A percentile compares a stretch with the other conserved stretches of the same genome.
phyloP scores from a whole-genome alignment of 2,797 vertebrate genomes.

The Lemur catta region DNA sequence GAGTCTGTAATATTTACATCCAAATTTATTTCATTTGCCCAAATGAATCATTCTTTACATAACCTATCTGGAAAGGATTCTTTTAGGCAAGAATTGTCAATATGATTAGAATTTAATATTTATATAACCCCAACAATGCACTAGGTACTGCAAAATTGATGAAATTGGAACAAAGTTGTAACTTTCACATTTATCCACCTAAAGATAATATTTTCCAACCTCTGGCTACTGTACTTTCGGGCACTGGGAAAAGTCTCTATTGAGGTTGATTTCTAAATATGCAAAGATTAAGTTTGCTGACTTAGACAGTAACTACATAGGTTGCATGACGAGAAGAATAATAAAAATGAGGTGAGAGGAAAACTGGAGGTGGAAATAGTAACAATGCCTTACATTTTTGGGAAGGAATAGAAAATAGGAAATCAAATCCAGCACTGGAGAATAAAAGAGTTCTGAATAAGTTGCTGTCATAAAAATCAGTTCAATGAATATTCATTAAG shows the following conservation, averaged over 20 bases:
- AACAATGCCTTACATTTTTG: neutral
- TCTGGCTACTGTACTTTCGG: slow-evolving; percentile 22
- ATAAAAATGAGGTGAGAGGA: neutral
- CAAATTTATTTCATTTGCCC: slow-evolving; percentile 39
- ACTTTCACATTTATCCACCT: slow-evolving; percentile 34
- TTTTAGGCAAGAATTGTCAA: slow-evolving; percentile 54
- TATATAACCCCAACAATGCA: slow-evolving; percentile 48
- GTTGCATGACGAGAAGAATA: neutral
- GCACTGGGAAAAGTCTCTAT: neutral
- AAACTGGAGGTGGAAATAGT: neutral
- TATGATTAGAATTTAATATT: slow-evolving; percentile 61
- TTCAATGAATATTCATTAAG: neutral
- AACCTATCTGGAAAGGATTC: slow-evolving; percentile 42
- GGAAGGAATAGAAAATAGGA: neutral
- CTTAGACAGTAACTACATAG: neutral
- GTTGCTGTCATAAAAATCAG: neutral
- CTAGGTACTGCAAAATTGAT: slow-evolving; percentile 34
- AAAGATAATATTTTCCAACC: slow-evolving; percentile 60
- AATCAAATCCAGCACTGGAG: neutral
- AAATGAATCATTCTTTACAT: slow-evolving; percentile 59
- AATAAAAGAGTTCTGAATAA: slow-evolving; percentile 1
- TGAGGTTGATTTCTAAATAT: slow-evolving; percentile 28
- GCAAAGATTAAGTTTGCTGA: slow-evolving; percentile 17
- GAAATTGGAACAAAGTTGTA: neutral
- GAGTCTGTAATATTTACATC: neutral